Evolutionary conservation across 2,888 invertebrate species (phyloP).

Genomic region (Archips xylosteana): DNA sequence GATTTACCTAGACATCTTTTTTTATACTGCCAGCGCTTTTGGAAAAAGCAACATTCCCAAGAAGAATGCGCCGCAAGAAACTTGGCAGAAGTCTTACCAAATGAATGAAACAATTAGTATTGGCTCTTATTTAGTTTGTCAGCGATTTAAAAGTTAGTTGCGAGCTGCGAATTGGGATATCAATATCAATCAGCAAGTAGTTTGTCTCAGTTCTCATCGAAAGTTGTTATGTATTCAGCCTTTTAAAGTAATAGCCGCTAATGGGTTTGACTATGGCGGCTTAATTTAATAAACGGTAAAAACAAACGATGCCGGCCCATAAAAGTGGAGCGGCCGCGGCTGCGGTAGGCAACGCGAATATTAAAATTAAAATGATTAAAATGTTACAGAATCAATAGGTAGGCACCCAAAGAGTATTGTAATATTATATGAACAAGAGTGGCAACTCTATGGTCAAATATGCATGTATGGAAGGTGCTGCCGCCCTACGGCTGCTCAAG

Average conservation of each 20-base stretch:
- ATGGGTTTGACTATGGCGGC: slow-evolving; percentile 18
- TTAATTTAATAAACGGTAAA: slow-evolving; percentile 33
- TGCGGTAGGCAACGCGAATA: slow-evolving; percentile 30
- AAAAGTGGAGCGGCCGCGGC: slow-evolving; percentile 17
- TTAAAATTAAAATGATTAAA: slow-evolving; percentile 35
- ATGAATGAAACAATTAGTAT: no score
- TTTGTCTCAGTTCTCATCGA: not conserved
- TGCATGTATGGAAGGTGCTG: no score
- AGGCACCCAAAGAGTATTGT: no score
- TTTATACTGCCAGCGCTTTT: no score
- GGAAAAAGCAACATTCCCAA: no score
- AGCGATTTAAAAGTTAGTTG: not conserved
- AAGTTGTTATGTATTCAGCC: not conserved
- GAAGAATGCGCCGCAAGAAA: no score
- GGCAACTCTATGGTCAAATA: no score
- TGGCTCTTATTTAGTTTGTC: not conserved
- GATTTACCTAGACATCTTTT: no score
- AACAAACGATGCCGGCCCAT: slow-evolving; percentile 19
- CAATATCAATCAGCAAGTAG: not conserved
- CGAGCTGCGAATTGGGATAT: not conserved
- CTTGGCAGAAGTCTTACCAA: no score
- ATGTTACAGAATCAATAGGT: slow-evolving; percentile 23
- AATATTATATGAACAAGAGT: no score
- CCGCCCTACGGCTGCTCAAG: no score
- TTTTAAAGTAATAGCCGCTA: slow-evolving; percentile 13